Evolutionary conservation across 2,888 invertebrate species (phyloP), one percentile per base, ranked within the genome.

Genomic region (Eurois occulta): DNA sequence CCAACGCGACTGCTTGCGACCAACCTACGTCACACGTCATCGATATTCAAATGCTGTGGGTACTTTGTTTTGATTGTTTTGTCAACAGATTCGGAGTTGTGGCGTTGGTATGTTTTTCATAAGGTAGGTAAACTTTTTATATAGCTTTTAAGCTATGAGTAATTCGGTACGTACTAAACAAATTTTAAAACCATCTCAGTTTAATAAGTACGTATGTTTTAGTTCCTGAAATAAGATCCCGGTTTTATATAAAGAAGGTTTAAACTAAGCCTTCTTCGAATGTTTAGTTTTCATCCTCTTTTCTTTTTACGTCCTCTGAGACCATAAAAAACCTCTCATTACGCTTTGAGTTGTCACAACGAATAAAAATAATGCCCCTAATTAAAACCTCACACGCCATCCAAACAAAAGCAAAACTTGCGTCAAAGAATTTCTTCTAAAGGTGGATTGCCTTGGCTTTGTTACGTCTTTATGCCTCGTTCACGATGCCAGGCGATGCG

Each of bases 1-100:
- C 84, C 72, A 65, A 32, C 46, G 38, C 67, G 62, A 83, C 73
- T 69, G 46, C 65, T 68, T 67, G 71, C 73, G 65, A 72, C 68
- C 84, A 43, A 81, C 73, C 86, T 83, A 85, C 84, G 85, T 89
- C 88, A 88, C 72, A 48, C 62, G 64, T 77, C 74, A 77, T 88
- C 86, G 86, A 89, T 89, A 87, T 89, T 86, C 79, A 76, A 87
- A 89, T 80, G 75, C 78, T 77, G 75, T 65, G 55, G 75, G 77
- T 84, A 86, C 84, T 81, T 84, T 83, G 80, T 85, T 85, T 86
- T 80, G 80, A 83, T 86, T 85, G 84, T 87, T 86, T 87, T 86
- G 83, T 79, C 74, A 83, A 83, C 81, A 86, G 78, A 81, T 80
- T 70, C n/a, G 24, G 65, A 74, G 65, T 76, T 72, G 58, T 71